Base-by-base conservation (phyloP, 2,797 vertebrate genomes). In the Notoglanidium macrostoma region DNA sequence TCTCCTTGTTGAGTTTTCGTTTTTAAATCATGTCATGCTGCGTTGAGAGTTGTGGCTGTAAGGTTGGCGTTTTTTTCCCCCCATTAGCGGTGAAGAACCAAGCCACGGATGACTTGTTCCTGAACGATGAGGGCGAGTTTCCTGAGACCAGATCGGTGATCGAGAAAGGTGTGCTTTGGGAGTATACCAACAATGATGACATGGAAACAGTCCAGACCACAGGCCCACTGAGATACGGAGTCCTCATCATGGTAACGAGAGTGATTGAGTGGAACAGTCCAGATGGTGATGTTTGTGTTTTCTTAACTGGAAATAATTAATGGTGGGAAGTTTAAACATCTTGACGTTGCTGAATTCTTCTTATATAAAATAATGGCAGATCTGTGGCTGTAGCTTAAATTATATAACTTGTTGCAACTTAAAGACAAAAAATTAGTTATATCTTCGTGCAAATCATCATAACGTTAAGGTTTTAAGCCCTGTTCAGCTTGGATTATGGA, bases 151-250 rank as follows among this genome's bases (percentile, higher is more conserved):
- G 96, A 84, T 92, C 93, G 3, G 95, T 99, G 92, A 96, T 99
- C 0, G 96, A 98, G 92, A 97, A 97, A 94, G 98, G 98, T 0
- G 96, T 97, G 92, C 95, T 96, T 55, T 99, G 98, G 98, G 97
- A 98, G 72, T 98, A 99, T 93, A 94, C 93, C 26, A 97, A 96
- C 23, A 95, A 96, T 0, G 96, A 97, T 0, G 96, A 95, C n/a
- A 95, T 94, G 89, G 98, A 99, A 91, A 96, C 94, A 0, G 86
- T 99, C 89, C 96, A 97, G 95, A 98, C 97, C 80, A 95, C 95
- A 17, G 98, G 98, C 0, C 98, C 98, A 0, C 96, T 99, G 49
- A 85, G 80, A 85, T 92, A 92, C n/a, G 87, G 88, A 26, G 90
- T 90, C 59, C 88, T 91, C 1, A 86, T 92, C 55, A 91, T 92